Percentiles rank a stretch among this genome's conserved stretches.
Evolutionary conservation across 2,113 vertebrate species (phyloP).

Genomic region (Salvator merianae): DNA sequence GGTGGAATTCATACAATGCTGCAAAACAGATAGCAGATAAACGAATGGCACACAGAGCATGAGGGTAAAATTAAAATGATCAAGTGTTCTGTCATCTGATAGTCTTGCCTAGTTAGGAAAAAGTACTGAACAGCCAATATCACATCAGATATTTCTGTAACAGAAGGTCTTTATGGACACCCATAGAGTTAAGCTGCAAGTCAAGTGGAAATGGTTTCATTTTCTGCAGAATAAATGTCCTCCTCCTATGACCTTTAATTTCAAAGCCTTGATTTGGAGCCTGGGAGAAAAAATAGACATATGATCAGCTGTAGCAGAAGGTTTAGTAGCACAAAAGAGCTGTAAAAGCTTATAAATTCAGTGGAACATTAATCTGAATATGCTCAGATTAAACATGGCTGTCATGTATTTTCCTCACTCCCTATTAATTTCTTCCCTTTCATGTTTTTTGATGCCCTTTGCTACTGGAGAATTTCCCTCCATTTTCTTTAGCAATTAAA

Average conservation of each 20-base stretch:
- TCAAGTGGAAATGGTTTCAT: not conserved
- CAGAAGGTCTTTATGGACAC: not conserved
- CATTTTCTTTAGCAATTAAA: not conserved
- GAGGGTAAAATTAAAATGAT: not conserved
- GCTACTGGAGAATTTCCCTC: not conserved
- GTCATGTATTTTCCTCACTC: too few species aligned
- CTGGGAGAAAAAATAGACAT: not conserved
- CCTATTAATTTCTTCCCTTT: not conserved
- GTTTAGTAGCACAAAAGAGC: slow-evolving; percentile 27
- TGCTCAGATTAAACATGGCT: not conserved
- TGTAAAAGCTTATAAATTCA: slow-evolving; percentile 18
- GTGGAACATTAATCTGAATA: not conserved
- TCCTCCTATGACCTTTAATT: not conserved
- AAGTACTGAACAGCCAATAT: not conserved
- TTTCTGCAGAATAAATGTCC: not conserved
- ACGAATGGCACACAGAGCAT: not conserved
- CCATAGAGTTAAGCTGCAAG: not conserved
- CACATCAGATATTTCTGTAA: not conserved
- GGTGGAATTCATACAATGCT: too few species aligned
- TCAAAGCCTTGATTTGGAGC: not conserved
- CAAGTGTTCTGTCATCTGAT: not conserved
- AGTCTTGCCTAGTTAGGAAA: not conserved
- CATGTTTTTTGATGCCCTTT: not conserved
- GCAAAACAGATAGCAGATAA: not conserved
- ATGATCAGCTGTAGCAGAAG: not conserved